A percentile compares a stretch with the other conserved stretches of the same genome.
Conservation (phyloP, 23 tunicate genomes). For the Oikopleura dioica region DNA sequence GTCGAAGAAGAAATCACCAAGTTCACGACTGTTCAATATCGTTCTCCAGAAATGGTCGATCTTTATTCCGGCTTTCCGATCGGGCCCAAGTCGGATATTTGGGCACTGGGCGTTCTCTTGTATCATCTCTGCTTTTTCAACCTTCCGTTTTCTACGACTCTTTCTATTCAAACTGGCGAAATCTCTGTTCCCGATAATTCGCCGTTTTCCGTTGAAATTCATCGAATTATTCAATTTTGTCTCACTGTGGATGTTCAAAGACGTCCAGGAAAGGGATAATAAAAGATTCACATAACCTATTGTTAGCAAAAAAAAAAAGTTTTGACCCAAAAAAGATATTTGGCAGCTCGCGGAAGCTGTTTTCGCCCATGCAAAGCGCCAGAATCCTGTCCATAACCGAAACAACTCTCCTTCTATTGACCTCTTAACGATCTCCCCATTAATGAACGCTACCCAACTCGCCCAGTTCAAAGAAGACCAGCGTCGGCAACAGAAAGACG, state of each 20-base stretch:
- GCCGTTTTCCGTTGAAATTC: not conserved
- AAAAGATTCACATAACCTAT: too few species aligned
- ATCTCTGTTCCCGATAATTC: conserved; percentile 91
- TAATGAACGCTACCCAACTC: not conserved
- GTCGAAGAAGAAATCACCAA: conserved; percentile 85
- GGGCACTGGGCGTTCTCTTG: conserved; percentile 91
- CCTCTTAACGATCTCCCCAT: not conserved
- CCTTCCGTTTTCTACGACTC: conserved; percentile 74
- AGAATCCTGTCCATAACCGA: conserved; percentile 32
- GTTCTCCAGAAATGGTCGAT: conserved; percentile 97
- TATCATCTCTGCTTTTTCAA: conserved; percentile 92
- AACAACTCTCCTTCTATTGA: conserved; percentile 8
- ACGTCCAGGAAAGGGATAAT: too few species aligned
- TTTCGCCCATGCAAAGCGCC: conserved; percentile 19
- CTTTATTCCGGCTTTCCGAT: conserved; percentile 64
- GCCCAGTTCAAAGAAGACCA: not conserved
- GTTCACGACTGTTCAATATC: conserved; percentile 83
- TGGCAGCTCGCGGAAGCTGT: conserved; percentile 80
- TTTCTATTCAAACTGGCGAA: conserved; percentile 73
- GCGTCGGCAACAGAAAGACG: not conserved
- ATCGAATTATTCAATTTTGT: conserved; percentile 21
- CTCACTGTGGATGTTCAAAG: conserved; percentile 50
- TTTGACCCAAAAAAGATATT: too few species aligned
- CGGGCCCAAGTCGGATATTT: conserved; percentile 73
- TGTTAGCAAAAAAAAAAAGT: too few species aligned